Percentiles rank a stretch among this genome's conserved stretches.
Conservation (phyloP, 2,113 vertebrate genomes). For the Sprattus sprattus region DNA sequence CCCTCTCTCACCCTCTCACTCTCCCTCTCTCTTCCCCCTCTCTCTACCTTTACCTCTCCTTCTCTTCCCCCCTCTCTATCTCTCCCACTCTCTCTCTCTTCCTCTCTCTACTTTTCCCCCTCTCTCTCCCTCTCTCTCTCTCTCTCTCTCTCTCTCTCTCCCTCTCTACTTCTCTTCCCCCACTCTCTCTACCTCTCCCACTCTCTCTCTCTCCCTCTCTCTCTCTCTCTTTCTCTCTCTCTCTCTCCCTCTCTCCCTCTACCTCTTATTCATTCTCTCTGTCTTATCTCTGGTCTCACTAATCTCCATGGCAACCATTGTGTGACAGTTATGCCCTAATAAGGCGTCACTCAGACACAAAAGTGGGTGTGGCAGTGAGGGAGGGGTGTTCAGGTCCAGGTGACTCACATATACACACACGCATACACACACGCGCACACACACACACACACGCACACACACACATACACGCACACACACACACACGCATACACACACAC, state of each 20-base stretch:
- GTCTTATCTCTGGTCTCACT: neutral
- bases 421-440: neutral
- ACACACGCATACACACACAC: neutral
- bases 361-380: neutral
- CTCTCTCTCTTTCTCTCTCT: neutral
- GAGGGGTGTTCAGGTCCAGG: neutral
- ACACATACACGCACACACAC: neutral
- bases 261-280: neutral
- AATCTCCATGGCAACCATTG: neutral
- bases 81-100: conserved; percentile 2
- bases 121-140: neutral
- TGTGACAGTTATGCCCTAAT: neutral
- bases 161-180: neutral
- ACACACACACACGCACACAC: conserved; percentile 12
- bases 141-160: neutral
- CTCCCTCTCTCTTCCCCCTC: conserved; percentile 11
- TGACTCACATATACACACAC: neutral
- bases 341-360: neutral
- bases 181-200: neutral
- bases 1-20: conserved; percentile 2
- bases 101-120: neutral
- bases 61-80: neutral
- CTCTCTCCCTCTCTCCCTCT: neutral
- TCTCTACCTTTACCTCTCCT: conserved; percentile 15
- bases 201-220: neutral